These are phyloP conservation scores for Syncerus caffer DNA, from an alignment of 2,797 vertebrate genomes.

Conservation along the genomic window DNA sequence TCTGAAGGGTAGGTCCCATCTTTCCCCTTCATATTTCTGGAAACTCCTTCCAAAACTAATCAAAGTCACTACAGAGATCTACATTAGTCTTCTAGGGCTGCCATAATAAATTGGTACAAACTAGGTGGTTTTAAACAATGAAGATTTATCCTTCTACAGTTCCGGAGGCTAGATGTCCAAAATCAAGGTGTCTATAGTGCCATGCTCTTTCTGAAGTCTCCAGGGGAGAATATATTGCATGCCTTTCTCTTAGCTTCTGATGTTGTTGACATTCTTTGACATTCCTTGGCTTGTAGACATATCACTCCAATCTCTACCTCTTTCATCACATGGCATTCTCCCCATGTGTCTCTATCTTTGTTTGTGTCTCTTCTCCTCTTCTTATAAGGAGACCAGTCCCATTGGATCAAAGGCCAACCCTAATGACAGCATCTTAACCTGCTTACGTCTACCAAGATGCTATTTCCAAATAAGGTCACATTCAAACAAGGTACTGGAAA, in stretches of 20 bases:
- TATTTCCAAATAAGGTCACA: neutral
- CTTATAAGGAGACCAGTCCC: neutral
- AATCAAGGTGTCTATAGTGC: neutral
- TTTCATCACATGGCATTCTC: neutral
- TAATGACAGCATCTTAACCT: neutral
- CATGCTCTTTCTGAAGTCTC: neutral
- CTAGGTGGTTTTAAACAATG: neutral
- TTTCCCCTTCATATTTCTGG: conserved; percentile 14
- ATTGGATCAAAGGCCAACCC: neutral
- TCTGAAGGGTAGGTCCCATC: neutral
- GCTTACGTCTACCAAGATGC: neutral
- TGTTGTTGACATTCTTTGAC: neutral
- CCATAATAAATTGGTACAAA: neutral
- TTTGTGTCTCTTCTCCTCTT: neutral
- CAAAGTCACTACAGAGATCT: neutral
- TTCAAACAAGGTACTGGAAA: neutral
- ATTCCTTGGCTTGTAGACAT: neutral
- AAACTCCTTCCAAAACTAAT: neutral
- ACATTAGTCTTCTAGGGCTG: neutral
- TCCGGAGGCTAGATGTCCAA: neutral
- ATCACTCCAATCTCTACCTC: neutral
- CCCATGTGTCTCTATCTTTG: neutral
- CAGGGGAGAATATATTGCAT: neutral
- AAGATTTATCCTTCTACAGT: neutral
- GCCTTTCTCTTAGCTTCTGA: neutral